Percentiles rank a stretch among this genome's conserved stretches.
These are phyloP conservation scores for Pelobates fuscus DNA, from an alignment of 2,113 vertebrate genomes.

Conservation along the genomic window DNA sequence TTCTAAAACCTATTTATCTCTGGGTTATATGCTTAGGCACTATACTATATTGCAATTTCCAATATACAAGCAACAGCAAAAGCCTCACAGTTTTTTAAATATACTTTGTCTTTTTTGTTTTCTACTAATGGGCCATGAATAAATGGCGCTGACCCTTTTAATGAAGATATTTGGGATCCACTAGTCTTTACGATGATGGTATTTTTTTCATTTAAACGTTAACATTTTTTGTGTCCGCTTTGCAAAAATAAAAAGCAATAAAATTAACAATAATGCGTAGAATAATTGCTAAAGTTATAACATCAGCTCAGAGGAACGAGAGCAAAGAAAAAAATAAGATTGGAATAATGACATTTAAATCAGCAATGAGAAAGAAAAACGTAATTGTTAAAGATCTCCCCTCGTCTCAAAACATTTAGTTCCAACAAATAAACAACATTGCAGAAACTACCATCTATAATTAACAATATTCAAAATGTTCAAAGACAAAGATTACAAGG, in stretches of 20 bases:
- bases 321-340: slow-evolving; percentile 3
- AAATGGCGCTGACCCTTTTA: no score
- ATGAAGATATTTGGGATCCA: not conserved
- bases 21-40: no score
- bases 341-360: slow-evolving; percentile 33
- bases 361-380: slow-evolving; percentile 31
- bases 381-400: slow-evolving; percentile 37
- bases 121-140: no score
- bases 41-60: no score
- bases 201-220: not conserved
- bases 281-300: slow-evolving; percentile 22
- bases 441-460: slow-evolving; percentile 43
- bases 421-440: slow-evolving; percentile 30
- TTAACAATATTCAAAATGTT: slow-evolving; percentile 49
- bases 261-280: slow-evolving; percentile 6
- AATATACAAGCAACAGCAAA: no score
- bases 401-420: slow-evolving; percentile 38
- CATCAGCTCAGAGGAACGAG: not conserved
- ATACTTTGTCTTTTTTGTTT: no score
- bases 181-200: not conserved
- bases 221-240: not conserved
- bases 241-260: slow-evolving; percentile 11
- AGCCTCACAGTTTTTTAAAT: no score
- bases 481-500: slow-evolving; percentile 48
- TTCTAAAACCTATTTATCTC: no score